Evolutionary conservation across 2,113 vertebrate genomes (phyloP), one percentile per base, ranked within the genome.

Genomic region (Poeciliopsis retropinna): DNA sequence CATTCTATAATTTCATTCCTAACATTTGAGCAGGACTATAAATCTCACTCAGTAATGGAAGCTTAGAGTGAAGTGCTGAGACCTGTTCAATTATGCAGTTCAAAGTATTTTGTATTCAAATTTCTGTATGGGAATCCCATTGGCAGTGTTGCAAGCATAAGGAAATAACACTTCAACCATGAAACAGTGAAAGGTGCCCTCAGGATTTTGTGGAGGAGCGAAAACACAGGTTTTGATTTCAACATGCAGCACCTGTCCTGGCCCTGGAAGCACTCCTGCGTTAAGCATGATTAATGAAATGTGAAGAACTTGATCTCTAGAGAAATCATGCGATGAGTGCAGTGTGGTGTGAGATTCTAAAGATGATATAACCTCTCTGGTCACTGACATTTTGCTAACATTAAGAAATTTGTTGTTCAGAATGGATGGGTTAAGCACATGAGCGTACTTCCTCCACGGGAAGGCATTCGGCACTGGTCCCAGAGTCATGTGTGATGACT

Each of bases 231-330:
- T 12, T 62, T 19, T 69, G 67, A 78, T 77, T 79, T 70, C 1
- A 67, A 79, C 66, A 80, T 30, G 25, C 25, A 27, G 51, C 4
- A 29, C 64, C 72, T 80, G 44, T 70, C 72, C 28, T 41, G 66
- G 72, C 44, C 47, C 69, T 47, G 25, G 22, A 57, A 64, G 63
- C 34, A 57, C 39, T 68, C 14, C 34, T 69, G 19, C 0, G 3
- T n/a, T 65, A 62, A 75, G 79, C 25, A 32, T 87, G 90, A 84
- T 85, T 77, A 63, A 90, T 90, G 84, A 86, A 83, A 89, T 75
- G 79, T 78, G 70, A 75, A 85, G 69, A 90, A 87, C 84, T 34
- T 73, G 77, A 88, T 72, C 82, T 75, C 27, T 32, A 51, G 44
- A 41, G 72, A 76, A 72, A 75, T 66, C 34, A 61, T 64, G 82